phyloP scores from a whole-genome alignment of 2,113 vertebrate species.

The Bufo bufo region DNA sequence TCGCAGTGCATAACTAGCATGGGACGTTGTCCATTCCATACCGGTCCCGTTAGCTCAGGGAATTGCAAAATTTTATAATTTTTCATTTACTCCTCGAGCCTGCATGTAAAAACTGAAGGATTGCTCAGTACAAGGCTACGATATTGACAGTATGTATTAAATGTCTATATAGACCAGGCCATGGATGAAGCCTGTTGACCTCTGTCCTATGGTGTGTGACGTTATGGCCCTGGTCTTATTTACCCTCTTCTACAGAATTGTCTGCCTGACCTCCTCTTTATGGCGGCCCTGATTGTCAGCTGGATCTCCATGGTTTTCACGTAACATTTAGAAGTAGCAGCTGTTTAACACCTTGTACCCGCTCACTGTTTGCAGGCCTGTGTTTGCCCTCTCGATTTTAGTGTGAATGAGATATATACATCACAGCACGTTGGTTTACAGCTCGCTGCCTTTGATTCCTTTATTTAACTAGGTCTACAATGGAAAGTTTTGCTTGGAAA shows the following conservation, averaged over 20 bases:
- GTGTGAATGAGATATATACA: slow-evolving; percentile 60
- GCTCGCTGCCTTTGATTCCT: background rate
- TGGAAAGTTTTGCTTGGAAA: background rate
- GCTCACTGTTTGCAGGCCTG: slow-evolving; percentile 67
- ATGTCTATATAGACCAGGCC: background rate
- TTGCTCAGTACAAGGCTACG: background rate
- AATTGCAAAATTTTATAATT: background rate
- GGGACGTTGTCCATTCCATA: background rate
- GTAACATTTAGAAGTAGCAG: slow-evolving; percentile 68
- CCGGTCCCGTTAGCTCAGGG: too few species aligned
- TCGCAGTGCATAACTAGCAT: too few species aligned
- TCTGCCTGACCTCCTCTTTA: slow-evolving; percentile 61
- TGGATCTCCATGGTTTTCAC: slow-evolving; percentile 70
- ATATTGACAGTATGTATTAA: background rate
- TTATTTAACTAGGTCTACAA: background rate
- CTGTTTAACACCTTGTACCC: slow-evolving; percentile 67
- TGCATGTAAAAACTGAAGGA: background rate
- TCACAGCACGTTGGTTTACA: slow-evolving; percentile 51
- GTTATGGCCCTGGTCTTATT: slow-evolving; percentile 67
- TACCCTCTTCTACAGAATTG: slow-evolving; percentile 66
- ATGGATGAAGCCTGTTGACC: slow-evolving; percentile 24
- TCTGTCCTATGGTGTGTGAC: slow-evolving; percentile 62
- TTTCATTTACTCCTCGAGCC: background rate
- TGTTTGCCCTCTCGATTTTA: slow-evolving; percentile 68
- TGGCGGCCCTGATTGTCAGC: slow-evolving; percentile 59